Evolutionary conservation across 2,888 invertebrate species (phyloP).

Genomic region (Parthenolecanium corni): DNA sequence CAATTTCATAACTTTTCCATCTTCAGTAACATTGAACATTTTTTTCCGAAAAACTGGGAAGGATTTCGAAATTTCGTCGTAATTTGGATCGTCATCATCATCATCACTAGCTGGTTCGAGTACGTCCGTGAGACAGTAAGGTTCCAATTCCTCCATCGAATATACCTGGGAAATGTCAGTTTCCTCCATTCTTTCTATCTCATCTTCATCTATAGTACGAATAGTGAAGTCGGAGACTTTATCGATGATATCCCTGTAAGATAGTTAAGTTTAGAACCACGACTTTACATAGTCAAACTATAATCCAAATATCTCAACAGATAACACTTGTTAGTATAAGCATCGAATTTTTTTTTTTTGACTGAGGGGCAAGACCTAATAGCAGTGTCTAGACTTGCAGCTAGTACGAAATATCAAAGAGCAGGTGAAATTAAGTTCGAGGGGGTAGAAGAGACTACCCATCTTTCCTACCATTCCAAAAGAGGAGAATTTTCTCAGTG

Average conservation of each 20-base stretch:
- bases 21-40: slow-evolving; percentile 5
- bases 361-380: too few relatives aligned
- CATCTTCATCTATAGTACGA: not conserved
- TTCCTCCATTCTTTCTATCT: slow-evolving; percentile 5
- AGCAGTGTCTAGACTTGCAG: too few relatives aligned
- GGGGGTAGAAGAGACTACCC: too few relatives aligned
- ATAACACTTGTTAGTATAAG: too few relatives aligned
- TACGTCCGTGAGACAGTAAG: slow-evolving; percentile 1
- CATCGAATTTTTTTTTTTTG: too few relatives aligned
- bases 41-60: not conserved
- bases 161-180: not conserved
- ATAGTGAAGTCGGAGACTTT: slow-evolving; percentile 5
- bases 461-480: too few relatives aligned
- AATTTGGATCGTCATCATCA: not conserved
- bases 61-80: not conserved
- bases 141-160: not conserved
- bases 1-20: slow-evolving; percentile 10
- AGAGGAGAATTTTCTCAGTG: too few relatives aligned
- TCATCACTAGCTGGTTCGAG: not conserved
- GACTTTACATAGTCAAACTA: too few relatives aligned
- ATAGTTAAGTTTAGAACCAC: not conserved
- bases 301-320: too few relatives aligned
- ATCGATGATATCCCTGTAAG: not conserved
- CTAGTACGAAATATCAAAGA: too few relatives aligned
- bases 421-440: too few relatives aligned